These are phyloP conservation scores for Prenolepis imparis DNA, from an alignment of 2,888 invertebrate species.

Conservation along the genomic window DNA sequence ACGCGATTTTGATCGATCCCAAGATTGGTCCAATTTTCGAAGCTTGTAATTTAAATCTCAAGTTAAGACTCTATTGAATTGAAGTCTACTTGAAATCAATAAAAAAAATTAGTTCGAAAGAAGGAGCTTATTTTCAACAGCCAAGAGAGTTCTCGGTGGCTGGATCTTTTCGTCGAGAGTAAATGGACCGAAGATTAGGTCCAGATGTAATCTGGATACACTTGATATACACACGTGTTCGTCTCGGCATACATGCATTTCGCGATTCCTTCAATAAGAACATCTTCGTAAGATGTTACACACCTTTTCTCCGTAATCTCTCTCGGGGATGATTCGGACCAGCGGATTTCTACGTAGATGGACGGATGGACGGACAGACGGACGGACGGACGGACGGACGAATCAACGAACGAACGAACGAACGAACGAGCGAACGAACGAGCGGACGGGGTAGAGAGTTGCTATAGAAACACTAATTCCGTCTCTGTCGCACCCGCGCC, in stretches of 20 bases:
- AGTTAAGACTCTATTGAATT: background rate
- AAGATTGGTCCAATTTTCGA: background rate
- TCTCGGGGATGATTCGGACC: conserved; percentile 74
- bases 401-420: conserved; percentile 60
- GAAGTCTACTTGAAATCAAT: background rate
- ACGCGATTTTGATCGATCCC: background rate
- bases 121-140: background rate
- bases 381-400: conserved; percentile 67
- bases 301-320: conserved; percentile 23
- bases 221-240: background rate
- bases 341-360: conserved; percentile 69
- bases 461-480: conserved; percentile 90
- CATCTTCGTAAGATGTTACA: background rate
- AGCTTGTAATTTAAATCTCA: background rate
- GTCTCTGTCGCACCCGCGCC: conserved; percentile 77
- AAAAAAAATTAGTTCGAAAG: background rate
- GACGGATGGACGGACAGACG: conserved; percentile 52
- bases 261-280: background rate
- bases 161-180: background rate
- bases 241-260: too few relatives aligned
- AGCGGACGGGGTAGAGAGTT: conserved; percentile 86
- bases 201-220: background rate
- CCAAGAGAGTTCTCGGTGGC: background rate
- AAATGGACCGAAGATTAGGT: background rate
- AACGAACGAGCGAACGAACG: conserved; percentile 69